phyloP scores from a whole-genome alignment of 2,888 invertebrate species.

The Synergus umbraculus region DNA sequence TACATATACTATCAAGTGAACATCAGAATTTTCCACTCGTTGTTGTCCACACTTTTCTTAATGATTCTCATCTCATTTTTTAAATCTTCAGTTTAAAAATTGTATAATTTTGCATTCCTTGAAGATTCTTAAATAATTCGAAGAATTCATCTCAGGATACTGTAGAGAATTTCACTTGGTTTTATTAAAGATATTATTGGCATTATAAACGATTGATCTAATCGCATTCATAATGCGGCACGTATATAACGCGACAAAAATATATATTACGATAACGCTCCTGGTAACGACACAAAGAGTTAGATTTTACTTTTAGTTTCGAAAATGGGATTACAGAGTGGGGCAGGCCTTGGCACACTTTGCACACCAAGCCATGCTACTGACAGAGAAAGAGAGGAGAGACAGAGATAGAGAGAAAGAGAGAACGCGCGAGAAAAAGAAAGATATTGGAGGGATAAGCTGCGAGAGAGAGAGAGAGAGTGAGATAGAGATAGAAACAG shows the following conservation, averaged over 20 bases:
- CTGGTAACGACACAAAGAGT: slow-evolving; percentile 73
- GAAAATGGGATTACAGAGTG: slow-evolving; percentile 74
- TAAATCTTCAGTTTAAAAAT: too few relatives aligned
- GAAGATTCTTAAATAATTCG: neutral
- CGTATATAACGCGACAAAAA: slow-evolving; percentile 62
- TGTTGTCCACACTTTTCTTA: neutral
- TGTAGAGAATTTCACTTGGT: slow-evolving; percentile 20
- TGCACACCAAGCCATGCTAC: slow-evolving; percentile 69
- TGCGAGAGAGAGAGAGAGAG: slow-evolving; percentile 31
- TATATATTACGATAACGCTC: slow-evolving; percentile 68
- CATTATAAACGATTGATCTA: slow-evolving; percentile 31
- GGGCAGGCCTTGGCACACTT: slow-evolving; percentile 76
- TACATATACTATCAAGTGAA: slow-evolving; percentile 49
- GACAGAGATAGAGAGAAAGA: slow-evolving; percentile 52
- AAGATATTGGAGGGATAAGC: slow-evolving; percentile 36
- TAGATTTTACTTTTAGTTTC: slow-evolving; percentile 78
- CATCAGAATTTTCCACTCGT: slow-evolving; percentile 45
- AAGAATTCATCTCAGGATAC: neutral
- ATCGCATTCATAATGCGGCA: slow-evolving; percentile 42
- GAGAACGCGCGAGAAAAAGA: slow-evolving; percentile 46
- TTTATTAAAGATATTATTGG: neutral
- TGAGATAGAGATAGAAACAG: slow-evolving; percentile 43
- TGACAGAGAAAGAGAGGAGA: slow-evolving; percentile 55
- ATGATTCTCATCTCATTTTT: neutral
- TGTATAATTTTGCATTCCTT: neutral